Base-by-base conservation (phyloP, 2,888 invertebrate species). In the Drosophila mayaguana region DNA sequence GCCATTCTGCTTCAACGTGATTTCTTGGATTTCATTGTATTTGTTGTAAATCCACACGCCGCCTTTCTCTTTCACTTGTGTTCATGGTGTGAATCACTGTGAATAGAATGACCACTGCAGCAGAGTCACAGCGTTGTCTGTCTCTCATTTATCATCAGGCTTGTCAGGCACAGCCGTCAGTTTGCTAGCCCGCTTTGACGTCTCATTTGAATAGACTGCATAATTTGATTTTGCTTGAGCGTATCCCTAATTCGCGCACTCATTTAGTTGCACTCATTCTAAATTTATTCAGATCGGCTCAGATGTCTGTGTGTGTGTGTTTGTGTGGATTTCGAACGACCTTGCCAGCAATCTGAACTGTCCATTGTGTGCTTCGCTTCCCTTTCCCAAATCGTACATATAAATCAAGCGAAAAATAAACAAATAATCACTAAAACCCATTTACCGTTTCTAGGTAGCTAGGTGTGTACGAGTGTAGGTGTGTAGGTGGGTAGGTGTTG, bases 301-400 rank as follows among this genome's bases (percentile, higher is more conserved):
- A 16, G 40, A 22, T 36, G 34, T 36, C 4, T 53, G n/a, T 46
- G 11, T 53, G 38, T 46, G 40, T 63, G n/a, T 45, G 12, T 42
- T 25, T 55, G 8, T 81, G 59, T 75, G 71, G 71, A 54, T 72
- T 80, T 66, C 38, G 50, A 50, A 69, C 83, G 83, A 80, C 83
- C 83, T 84, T 83, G 83, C 46, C 62, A 64, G 57, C 61, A 72
- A 77, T 77, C 51, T 67, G 55, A 54, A 40, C 50, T 38, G 32
- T 18, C 63, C 65, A 79, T 78, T 75, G 79, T 70, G 67, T 50
- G 62, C 18, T 54, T 50, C 61, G 62, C 22, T 54, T 50, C 61
- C 83, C 69, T 72, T 82, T 63, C 28, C 40, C 40, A 34, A 36
- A 61, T 67, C 70, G 65, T 63, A 65, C 42, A 45, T 61, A 72